Evolutionary conservation across 1,140 invertebrate genomes (phyloP).

Genomic region (Cotesia chilonis): DNA sequence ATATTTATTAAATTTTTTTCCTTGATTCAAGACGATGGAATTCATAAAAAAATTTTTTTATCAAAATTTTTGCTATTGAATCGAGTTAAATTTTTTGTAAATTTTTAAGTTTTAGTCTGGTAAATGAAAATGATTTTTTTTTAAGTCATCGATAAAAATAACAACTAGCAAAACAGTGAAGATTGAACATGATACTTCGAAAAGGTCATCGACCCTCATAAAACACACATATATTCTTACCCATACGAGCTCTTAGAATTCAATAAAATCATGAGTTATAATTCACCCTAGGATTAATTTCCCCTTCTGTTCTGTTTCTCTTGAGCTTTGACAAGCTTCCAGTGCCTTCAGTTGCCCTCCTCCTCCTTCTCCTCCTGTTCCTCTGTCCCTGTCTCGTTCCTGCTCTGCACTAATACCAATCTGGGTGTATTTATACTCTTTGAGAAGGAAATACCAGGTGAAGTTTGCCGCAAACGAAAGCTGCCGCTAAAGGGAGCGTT

Average conservation of each 20-base stretch:
- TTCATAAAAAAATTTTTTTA: too few relatives aligned
- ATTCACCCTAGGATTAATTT: conserved; percentile 13
- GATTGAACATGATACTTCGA: conserved; percentile 4
- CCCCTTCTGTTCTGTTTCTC: not conserved
- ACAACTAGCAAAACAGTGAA: not conserved
- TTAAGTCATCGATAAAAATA: too few relatives aligned
- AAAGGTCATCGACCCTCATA: conserved; percentile 14
- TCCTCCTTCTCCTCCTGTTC: too few relatives aligned
- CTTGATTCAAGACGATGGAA: too few relatives aligned
- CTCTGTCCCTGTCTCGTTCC: too few relatives aligned
- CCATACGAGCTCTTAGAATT: conserved; percentile 7
- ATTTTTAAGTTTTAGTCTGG: too few relatives aligned
- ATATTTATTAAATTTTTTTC: too few relatives aligned
- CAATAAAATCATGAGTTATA: conserved; percentile 18
- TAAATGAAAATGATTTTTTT: too few relatives aligned
- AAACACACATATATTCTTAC: too few relatives aligned
- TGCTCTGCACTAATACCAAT: too few relatives aligned
- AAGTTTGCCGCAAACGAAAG: conserved; percentile 17
- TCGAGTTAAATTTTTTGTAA: too few relatives aligned
- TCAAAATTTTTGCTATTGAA: too few relatives aligned
- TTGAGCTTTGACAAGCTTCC: conserved; percentile 7
- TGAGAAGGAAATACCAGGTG: conserved; percentile 11
- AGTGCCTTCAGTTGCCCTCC: not conserved
- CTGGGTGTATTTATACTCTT: not conserved
- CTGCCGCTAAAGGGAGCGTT: conserved; percentile 24